These are phyloP conservation scores for Scaptomyza reducta DNA, from an alignment of 2,888 invertebrate genomes.

Conservation along the genomic window DNA sequence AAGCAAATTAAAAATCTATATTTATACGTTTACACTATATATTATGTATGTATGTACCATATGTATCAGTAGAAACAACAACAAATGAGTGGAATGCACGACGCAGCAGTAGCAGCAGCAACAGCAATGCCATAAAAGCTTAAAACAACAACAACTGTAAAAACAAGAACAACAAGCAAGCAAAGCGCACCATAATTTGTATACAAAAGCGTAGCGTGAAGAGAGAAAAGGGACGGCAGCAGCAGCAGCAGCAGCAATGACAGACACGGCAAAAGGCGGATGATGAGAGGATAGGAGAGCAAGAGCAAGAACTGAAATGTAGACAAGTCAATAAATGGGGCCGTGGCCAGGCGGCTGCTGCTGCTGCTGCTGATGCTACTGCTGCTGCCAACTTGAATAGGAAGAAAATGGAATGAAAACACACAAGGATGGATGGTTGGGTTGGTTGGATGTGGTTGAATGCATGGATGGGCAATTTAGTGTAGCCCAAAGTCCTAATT, in stretches of 20 bases:
- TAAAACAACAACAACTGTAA: constrained; percentile 68
- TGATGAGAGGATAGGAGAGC: constrained; percentile 14
- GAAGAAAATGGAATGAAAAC: constrained; percentile 15
- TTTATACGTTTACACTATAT: constrained; percentile 50
- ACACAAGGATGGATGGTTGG: constrained; percentile 14
- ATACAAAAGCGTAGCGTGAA: constrained; percentile 62
- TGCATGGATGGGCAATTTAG: constrained; percentile 35
- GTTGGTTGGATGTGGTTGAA: constrained; percentile 11
- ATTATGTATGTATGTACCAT: constrained; percentile 11
- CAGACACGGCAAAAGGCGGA: constrained; percentile 44
- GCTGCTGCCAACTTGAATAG: constrained; percentile 22
- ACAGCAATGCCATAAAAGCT: constrained; percentile 65
- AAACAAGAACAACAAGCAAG: constrained; percentile 62
- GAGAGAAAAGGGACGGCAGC: constrained; percentile 33
- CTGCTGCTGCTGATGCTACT: constrained; percentile 21
- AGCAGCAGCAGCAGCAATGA: constrained; percentile 52
- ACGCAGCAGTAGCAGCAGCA: constrained; percentile 31
- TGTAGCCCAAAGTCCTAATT: constrained; percentile 42
- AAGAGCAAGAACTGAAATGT: constrained; percentile 45
- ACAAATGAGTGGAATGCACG: constrained; percentile 41
- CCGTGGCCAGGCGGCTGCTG: constrained; percentile 59
- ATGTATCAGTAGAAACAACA: constrained; percentile 23
- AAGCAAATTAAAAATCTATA: constrained; percentile 71
- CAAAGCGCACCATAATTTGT: constrained; percentile 70
- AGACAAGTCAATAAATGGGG: constrained; percentile 76